Conservation (phyloP, 2,888 invertebrate genomes). For the Acronicta leporina region DNA sequence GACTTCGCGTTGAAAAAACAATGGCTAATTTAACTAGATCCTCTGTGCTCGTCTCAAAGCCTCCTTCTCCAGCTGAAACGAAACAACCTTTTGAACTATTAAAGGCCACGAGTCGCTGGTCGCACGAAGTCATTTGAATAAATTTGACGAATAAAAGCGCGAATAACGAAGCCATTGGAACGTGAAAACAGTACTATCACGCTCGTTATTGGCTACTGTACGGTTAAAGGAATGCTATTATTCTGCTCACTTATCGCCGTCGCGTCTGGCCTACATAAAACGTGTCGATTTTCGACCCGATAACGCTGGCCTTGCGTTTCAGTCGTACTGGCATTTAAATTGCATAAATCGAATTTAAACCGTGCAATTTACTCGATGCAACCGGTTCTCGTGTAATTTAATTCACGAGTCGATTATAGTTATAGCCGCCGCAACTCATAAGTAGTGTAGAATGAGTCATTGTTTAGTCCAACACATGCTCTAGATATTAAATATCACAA, state of each 20-base stretch:
- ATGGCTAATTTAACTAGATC: constrained; percentile 65
- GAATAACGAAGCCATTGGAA: constrained; percentile 77
- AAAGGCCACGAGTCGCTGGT: constrained; percentile 68
- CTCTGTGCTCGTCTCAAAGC: constrained; percentile 50
- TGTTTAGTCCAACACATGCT: constrained; percentile 61
- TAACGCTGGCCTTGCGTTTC: constrained; percentile 83
- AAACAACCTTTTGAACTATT: constrained; percentile 70
- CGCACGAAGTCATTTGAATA: constrained; percentile 68
- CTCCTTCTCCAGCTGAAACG: constrained; percentile 53
- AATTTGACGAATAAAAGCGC: constrained; percentile 76
- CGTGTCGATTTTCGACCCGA: constrained; percentile 83
- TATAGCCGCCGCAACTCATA: constrained; percentile 61
- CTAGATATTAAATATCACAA: constrained; percentile 67
- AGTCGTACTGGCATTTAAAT: constrained; percentile 81
- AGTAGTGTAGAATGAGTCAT: constrained; percentile 73
- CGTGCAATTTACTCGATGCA: constrained; percentile 76
- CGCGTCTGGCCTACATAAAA: constrained; percentile 82
- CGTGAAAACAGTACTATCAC: constrained; percentile 86
- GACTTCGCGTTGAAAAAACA: constrained; percentile 67
- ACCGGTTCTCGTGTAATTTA: constrained; percentile 79
- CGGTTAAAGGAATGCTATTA: constrained; percentile 78
- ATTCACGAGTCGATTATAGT: constrained; percentile 71
- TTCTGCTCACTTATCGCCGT: constrained; percentile 74
- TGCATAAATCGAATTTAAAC: constrained; percentile 78
- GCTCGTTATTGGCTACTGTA: constrained; percentile 81